Evolutionary conservation across 2,888 invertebrate genomes (phyloP).

Genomic region (Ditylenchus weischeri): DNA sequence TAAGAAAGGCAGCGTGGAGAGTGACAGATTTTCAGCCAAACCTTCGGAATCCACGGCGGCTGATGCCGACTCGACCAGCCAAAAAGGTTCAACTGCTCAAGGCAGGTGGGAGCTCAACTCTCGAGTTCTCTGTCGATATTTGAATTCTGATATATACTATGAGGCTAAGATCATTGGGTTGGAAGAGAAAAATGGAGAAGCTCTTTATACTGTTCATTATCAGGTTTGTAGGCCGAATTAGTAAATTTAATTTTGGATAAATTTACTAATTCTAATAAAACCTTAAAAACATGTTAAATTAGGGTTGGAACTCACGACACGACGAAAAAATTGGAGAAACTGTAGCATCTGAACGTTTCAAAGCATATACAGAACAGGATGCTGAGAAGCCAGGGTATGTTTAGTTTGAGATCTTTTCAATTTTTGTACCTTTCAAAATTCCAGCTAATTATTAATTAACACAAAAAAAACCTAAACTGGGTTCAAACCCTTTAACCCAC

Average conservation of each 20-base stretch:
- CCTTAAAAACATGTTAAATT: too few relatives aligned
- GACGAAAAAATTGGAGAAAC: conserved; percentile 23
- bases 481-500: too few relatives aligned
- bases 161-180: conserved; percentile 29
- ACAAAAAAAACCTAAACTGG: too few relatives aligned
- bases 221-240: conserved; percentile 20
- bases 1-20: too few relatives aligned
- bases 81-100: background rate
- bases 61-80: too few relatives aligned
- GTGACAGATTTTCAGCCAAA: background rate
- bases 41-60: background rate
- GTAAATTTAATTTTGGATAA: conserved; percentile 4
- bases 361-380: conserved; percentile 27
- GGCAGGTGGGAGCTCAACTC: conserved; percentile 24
- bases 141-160: conserved; percentile 23
- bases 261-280: too few relatives aligned
- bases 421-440: too few relatives aligned
- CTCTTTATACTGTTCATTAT: conserved; percentile 25
- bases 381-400: conserved; percentile 30
- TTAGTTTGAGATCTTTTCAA: background rate
- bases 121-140: conserved; percentile 26
- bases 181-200: conserved; percentile 17
- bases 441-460: too few relatives aligned
- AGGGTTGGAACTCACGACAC: conserved; percentile 33
- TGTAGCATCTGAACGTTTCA: conserved; percentile 23